phyloP scores from a whole-genome alignment of 92 coral and sea anemone species.

The Pocillopora grandis region DNA sequence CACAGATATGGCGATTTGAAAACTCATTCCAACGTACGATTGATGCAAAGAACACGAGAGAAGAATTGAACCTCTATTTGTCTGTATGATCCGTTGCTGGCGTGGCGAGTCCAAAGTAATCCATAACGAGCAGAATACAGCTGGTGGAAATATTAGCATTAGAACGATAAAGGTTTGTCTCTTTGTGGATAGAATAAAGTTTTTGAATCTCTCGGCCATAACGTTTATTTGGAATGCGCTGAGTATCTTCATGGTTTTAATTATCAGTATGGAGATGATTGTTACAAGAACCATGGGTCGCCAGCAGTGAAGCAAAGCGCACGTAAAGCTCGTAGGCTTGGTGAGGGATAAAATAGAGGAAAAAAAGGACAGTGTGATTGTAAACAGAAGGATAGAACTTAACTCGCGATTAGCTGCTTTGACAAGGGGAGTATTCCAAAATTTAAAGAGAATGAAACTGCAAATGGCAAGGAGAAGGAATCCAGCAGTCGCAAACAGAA shows the following conservation, averaged over 20 bases:
- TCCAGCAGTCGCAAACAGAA: background rate
- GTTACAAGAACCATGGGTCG: slow-evolving; percentile 55
- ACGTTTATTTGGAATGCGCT: too few species aligned
- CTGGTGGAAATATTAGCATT: too few species aligned
- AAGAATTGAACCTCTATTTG: too few species aligned
- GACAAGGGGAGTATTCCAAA: too few species aligned
- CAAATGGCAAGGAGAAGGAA: too few species aligned
- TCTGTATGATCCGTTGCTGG: too few species aligned
- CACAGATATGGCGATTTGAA: slow-evolving; percentile 51
- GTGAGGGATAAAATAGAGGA: slow-evolving; percentile 49
- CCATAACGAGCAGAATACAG: too few species aligned
- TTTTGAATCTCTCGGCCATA: slow-evolving; percentile 59
- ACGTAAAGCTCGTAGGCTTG: slow-evolving; percentile 34
- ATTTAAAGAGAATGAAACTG: too few species aligned
- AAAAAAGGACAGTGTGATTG: slow-evolving; percentile 57
- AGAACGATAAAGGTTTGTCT: too few species aligned
- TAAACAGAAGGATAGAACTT: slow-evolving; percentile 37
- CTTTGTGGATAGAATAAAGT: slow-evolving; percentile 24
- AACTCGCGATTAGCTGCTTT: too few species aligned
- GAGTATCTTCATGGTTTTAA: too few species aligned
- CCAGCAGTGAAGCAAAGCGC: slow-evolving; percentile 38
- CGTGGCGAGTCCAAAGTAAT: too few species aligned
- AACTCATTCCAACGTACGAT: slow-evolving; percentile 39
- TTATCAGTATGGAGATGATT: slow-evolving; percentile 42
- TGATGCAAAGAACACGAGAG: background rate